Evolutionary conservation across 2,888 invertebrate genomes (phyloP).

Genomic region (Blera fallax): DNA sequence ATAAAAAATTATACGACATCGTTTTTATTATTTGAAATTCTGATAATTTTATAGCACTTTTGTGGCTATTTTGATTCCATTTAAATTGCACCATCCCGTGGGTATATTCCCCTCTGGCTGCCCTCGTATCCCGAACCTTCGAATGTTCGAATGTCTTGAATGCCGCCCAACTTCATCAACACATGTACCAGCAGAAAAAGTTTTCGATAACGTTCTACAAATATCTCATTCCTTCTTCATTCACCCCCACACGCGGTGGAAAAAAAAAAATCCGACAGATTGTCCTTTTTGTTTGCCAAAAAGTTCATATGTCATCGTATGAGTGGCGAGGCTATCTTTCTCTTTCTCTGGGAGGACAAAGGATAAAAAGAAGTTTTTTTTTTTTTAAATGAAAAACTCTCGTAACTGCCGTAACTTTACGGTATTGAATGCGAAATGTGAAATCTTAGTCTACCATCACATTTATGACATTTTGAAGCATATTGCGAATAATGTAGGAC

Average conservation of each 20-base stretch:
- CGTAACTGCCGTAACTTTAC: slow-evolving; percentile 2
- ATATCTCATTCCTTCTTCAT: not conserved
- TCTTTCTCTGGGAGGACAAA: not conserved
- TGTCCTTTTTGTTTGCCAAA: slow-evolving; percentile 48
- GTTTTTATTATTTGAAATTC: slow-evolving; percentile 55
- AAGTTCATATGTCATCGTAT: slow-evolving; percentile 45
- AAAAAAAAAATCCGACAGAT: slow-evolving; percentile 35
- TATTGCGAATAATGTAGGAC: not conserved
- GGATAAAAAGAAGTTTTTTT: not conserved
- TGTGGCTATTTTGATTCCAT: slow-evolving; percentile 62
- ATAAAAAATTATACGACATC: slow-evolving; percentile 56
- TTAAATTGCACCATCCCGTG: slow-evolving; percentile 30
- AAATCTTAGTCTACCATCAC: slow-evolving; percentile 15
- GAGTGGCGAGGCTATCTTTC: slow-evolving; percentile 5
- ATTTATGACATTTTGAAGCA: slow-evolving; percentile 37
- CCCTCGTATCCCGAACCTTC: not conserved
- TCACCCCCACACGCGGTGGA: not conserved
- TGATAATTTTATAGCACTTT: slow-evolving; percentile 65
- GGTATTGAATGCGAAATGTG: slow-evolving; percentile 14
- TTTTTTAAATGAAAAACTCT: not conserved
- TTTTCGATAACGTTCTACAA: slow-evolving; percentile 18
- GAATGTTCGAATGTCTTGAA: slow-evolving; percentile 4
- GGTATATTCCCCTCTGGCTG: not conserved
- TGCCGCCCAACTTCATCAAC: slow-evolving; percentile 5
- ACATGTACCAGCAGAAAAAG: slow-evolving; percentile 33